phyloP scores from a whole-genome alignment of 2,113 vertebrate species.

The Stegastes partitus region DNA sequence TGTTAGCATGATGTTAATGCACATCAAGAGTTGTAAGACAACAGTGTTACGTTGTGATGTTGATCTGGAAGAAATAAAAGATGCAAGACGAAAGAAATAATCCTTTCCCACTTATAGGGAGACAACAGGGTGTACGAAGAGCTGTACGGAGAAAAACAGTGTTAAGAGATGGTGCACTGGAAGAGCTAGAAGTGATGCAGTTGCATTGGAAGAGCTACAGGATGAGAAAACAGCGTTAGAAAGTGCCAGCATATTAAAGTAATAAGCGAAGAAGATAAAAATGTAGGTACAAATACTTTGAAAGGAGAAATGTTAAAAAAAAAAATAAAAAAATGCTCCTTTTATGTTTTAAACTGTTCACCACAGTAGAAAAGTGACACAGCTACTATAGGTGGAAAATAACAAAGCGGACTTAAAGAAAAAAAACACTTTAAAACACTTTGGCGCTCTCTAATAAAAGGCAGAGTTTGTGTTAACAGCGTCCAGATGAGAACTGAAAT shows the following conservation, averaged over 20 bases:
- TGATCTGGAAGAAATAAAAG: too few species aligned
- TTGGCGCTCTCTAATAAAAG: constrained; percentile 7
- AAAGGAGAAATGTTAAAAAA: constrained; percentile 41
- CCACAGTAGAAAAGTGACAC: constrained; percentile 28
- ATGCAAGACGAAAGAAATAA: too few species aligned
- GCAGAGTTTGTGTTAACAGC: constrained; percentile 19
- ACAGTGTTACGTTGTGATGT: too few species aligned
- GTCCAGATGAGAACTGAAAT: constrained; percentile 23
- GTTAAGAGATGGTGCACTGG: too few species aligned
- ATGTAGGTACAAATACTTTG: constrained; percentile 52
- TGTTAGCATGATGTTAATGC: too few species aligned
- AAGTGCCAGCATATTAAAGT: constrained; percentile 37
- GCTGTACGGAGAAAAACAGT: too few species aligned
- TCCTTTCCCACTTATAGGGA: too few species aligned
- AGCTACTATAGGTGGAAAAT: constrained; percentile 23
- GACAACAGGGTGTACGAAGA: too few species aligned
- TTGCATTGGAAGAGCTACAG: too few species aligned
- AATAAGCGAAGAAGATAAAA: constrained; percentile 39
- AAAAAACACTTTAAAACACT: constrained; percentile 30
- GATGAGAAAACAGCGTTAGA: too few species aligned
- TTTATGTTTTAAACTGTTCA: constrained; percentile 21
- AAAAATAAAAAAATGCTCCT: constrained; percentile 35
- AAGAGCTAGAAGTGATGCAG: too few species aligned
- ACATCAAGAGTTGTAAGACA: too few species aligned
- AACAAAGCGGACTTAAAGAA: constrained; percentile 38